Percentiles rank a stretch among this genome's conserved stretches.
Conservation (phyloP, 2,888 invertebrate genomes). For the Adelphocoris suturalis region DNA sequence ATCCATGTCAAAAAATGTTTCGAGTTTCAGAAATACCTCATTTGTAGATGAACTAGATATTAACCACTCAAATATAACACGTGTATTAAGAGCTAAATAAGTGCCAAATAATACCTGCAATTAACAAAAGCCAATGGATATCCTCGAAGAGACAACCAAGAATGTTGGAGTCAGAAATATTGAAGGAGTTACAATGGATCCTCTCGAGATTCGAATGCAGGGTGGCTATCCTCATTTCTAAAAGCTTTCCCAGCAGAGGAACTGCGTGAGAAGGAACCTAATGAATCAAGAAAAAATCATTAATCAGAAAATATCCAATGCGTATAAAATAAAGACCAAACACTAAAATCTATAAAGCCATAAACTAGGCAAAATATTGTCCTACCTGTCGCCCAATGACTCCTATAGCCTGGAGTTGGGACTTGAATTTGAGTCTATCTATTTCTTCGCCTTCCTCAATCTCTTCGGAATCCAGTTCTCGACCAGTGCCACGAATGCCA, state of each 20-base stretch:
- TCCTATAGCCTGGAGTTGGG: slow-evolving; percentile 88
- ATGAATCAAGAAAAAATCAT: not conserved
- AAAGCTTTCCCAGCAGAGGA: slow-evolving; percentile 84
- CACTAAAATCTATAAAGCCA: no score
- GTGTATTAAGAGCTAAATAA: no score
- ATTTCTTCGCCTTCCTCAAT: slow-evolving; percentile 84
- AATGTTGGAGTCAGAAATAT: slow-evolving; percentile 77
- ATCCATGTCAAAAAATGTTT: no score
- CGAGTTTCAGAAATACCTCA: no score
- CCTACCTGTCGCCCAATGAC: slow-evolving; percentile 80
- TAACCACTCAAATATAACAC: no score
- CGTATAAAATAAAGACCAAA: no score
- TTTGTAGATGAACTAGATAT: no score
- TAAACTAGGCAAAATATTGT: not conserved
- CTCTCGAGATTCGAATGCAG: slow-evolving; percentile 76
- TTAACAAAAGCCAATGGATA: slow-evolving; percentile 92
- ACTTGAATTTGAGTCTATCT: slow-evolving; percentile 84
- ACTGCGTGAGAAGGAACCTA: slow-evolving; percentile 83
- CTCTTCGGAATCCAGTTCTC: slow-evolving; percentile 79
- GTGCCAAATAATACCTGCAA: slow-evolving; percentile 80
- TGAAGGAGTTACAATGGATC: slow-evolving; percentile 75
- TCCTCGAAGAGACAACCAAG: slow-evolving; percentile 90
- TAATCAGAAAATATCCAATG: not conserved
- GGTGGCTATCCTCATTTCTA: slow-evolving; percentile 83
- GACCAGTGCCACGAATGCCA: slow-evolving; percentile 83